Evolutionary conservation across 1,140 invertebrate species (phyloP).

Genomic region (Drosophila rhopaloa): DNA sequence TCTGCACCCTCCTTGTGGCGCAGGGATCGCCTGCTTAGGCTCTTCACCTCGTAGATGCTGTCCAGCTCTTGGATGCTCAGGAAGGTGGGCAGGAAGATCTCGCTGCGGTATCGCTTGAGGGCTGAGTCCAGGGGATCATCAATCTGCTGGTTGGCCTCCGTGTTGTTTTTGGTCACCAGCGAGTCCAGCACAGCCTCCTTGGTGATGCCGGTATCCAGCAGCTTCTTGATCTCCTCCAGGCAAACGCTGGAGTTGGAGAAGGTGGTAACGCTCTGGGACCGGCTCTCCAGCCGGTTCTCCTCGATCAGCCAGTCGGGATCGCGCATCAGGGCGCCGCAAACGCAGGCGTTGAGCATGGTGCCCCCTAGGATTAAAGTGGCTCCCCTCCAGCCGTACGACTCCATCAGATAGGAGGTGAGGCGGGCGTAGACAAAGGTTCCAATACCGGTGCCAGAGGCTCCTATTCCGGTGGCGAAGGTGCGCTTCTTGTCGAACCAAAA

Average conservation of each 20-base stretch:
- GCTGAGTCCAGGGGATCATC: slow-evolving; percentile 66
- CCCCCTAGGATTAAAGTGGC: slow-evolving; percentile 93
- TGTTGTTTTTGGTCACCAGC: slow-evolving; percentile 86
- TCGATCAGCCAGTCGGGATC: slow-evolving; percentile 92
- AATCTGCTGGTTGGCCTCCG: slow-evolving; percentile 84
- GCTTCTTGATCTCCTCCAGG: slow-evolving; percentile 88
- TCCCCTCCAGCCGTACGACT: slow-evolving; percentile 94
- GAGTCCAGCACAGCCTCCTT: slow-evolving; percentile 89
- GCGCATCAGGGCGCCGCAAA: slow-evolving; percentile 94
- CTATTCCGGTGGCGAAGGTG: slow-evolving; percentile 94
- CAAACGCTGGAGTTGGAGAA: slow-evolving; percentile 84
- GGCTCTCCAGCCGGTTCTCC: slow-evolving; percentile 85
- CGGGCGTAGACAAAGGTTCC: slow-evolving; percentile 90
- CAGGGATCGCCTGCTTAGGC: slow-evolving; percentile 72
- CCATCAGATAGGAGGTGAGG: slow-evolving; percentile 92
- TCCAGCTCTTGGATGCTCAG: slow-evolving; percentile 73
- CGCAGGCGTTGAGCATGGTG: slow-evolving; percentile 93
- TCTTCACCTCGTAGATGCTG: slow-evolving; percentile 73
- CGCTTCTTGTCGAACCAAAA: slow-evolving; percentile 98
- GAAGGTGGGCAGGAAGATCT: slow-evolving; percentile 80
- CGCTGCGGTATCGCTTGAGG: slow-evolving; percentile 81
- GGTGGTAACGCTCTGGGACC: slow-evolving; percentile 83
- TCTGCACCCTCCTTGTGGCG: slow-evolving; percentile 73
- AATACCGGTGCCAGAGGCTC: slow-evolving; percentile 94
- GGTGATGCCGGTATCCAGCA: slow-evolving; percentile 88